phyloP scores from a whole-genome alignment of 2,888 invertebrate species.

The Drosophila aldrichi region DNA sequence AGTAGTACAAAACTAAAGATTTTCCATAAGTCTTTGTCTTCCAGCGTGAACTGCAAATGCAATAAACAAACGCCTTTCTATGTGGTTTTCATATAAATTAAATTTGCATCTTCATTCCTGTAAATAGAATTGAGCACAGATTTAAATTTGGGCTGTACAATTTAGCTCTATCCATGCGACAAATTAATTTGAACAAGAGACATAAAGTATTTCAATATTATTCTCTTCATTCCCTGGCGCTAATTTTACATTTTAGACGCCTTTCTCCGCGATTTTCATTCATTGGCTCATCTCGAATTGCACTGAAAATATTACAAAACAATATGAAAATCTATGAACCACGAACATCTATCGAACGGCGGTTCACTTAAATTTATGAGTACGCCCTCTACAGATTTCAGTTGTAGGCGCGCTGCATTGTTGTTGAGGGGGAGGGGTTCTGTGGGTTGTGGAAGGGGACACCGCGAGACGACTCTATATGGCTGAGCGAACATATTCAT shows the following conservation, averaged over 20 bases:
- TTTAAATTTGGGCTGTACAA: too few relatives aligned
- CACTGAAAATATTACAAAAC: background rate
- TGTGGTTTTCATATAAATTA: too few relatives aligned
- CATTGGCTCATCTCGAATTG: background rate
- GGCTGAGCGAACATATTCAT: slow-evolving; percentile 72
- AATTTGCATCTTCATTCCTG: too few relatives aligned
- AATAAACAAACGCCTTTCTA: background rate
- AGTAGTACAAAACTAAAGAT: background rate
- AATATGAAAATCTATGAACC: background rate
- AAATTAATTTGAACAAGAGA: too few relatives aligned
- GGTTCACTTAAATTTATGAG: background rate
- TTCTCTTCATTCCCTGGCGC: too few relatives aligned
- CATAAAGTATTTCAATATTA: too few relatives aligned
- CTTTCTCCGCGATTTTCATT: background rate
- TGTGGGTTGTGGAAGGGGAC: background rate
- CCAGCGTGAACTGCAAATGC: background rate
- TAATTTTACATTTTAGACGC: too few relatives aligned
- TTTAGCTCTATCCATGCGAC: too few relatives aligned
- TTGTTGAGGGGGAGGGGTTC: background rate
- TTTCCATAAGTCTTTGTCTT: background rate
- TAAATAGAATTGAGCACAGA: too few relatives aligned
- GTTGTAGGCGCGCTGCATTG: slow-evolving; percentile 14
- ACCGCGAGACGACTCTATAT: slow-evolving; percentile 60
- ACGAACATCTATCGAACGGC: background rate
- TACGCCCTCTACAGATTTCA: slow-evolving; percentile 1